These are phyloP conservation scores for Probaryconus sp. DNA, from an alignment of 1,140 invertebrate genomes.

Conservation along the genomic window DNA sequence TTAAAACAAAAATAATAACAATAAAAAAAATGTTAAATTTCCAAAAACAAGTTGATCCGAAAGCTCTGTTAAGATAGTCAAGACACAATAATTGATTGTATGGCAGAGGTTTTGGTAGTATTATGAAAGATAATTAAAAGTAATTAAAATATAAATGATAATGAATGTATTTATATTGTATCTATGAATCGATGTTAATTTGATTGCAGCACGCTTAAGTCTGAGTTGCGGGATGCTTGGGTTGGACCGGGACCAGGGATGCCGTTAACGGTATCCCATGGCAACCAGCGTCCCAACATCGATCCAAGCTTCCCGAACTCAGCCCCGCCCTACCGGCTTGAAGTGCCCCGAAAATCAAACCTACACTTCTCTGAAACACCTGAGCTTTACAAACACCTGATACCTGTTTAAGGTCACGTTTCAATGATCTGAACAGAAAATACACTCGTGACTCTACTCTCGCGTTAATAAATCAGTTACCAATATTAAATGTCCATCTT, in stretches of 20 bases:
- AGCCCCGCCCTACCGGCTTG: constrained; percentile 72
- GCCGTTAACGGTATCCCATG: constrained; percentile 78
- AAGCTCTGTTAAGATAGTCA: too few species aligned
- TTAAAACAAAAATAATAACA: too few species aligned
- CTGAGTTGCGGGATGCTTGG: constrained; percentile 54
- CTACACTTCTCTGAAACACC: constrained; percentile 43
- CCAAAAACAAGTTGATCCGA: too few species aligned
- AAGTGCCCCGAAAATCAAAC: constrained; percentile 70
- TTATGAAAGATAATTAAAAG: too few species aligned
- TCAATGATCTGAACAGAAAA: constrained; percentile 23
- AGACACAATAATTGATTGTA: too few species aligned
- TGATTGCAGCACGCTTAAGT: constrained; percentile 36
- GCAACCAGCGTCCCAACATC: constrained; percentile 78
- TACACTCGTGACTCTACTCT: constrained; percentile 11
- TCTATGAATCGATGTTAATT: constrained; percentile 20
- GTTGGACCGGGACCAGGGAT: constrained; percentile 69
- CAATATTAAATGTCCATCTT: too few species aligned
- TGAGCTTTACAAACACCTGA: constrained; percentile 51
- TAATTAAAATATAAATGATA: too few species aligned
- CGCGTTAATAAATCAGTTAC: background rate
- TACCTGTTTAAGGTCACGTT: constrained; percentile 52
- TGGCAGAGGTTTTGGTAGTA: too few species aligned
- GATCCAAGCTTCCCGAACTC: constrained; percentile 77
- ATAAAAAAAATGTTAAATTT: too few species aligned
- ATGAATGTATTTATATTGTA: too few species aligned